Conservation (phyloP, 2,888 invertebrate genomes). For the Lysandra coridon region DNA sequence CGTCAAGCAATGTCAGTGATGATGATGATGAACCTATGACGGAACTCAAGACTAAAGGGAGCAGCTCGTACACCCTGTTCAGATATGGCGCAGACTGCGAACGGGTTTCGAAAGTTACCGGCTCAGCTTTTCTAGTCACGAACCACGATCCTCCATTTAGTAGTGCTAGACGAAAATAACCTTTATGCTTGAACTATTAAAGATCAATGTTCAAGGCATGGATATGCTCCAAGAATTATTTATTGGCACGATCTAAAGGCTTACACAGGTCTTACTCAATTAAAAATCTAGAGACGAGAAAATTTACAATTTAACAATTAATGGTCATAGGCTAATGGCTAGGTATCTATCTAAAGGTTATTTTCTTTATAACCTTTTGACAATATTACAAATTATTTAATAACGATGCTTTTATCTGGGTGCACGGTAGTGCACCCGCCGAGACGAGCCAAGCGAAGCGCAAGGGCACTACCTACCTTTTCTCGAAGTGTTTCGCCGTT, state of each 20-base stretch:
- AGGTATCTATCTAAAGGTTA: too few species aligned
- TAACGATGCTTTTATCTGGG: too few species aligned
- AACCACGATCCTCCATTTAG: constrained; percentile 39
- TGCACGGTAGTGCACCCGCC: too few species aligned
- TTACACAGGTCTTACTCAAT: not conserved
- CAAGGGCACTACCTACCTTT: too few species aligned
- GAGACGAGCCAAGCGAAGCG: too few species aligned
- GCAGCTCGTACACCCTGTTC: constrained; percentile 26
- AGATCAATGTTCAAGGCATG: not conserved
- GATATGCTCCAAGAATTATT: not conserved
- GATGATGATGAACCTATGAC: not conserved
- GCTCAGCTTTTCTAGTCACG: constrained; percentile 51
- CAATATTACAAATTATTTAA: too few species aligned
- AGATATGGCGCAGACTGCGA: constrained; percentile 54
- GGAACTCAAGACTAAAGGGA: constrained; percentile 12
- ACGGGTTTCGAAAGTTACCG: constrained; percentile 70
- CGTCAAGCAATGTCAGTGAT: too few species aligned
- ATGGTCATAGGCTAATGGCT: not conserved
- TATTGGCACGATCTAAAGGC: not conserved
- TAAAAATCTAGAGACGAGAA: not conserved
- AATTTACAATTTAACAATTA: not conserved
- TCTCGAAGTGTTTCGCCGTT: too few species aligned
- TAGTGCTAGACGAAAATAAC: constrained; percentile 25
- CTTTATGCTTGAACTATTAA: not conserved
- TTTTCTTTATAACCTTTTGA: too few species aligned